Base-by-base conservation (phyloP, 2,888 invertebrate genomes). In the Parnassius mnemosyne region DNA sequence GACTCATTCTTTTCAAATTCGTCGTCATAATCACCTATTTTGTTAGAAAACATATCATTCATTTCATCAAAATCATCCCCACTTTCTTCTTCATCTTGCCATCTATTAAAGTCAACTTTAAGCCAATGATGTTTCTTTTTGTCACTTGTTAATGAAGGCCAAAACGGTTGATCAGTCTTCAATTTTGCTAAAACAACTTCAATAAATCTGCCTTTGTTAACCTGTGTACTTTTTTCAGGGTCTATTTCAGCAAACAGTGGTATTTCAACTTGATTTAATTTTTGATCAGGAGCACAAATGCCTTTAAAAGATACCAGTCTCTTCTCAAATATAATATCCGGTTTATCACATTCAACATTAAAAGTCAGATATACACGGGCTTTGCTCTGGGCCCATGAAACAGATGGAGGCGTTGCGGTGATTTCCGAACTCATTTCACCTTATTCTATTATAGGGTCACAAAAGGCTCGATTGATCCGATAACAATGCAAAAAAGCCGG, bases 81-180 rank as follows among this genome's bases (percentile, higher is more conserved):
- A 65, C 96, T 96, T 65, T 98, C 98, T 76, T 97, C 97, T 87
- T 99, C 99, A 91, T 98, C 98, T 84, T 95, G 95, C 98, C 98
- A 99, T 87, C 98, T 97, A 80, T 97, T 96, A 84, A 99, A 99
- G 83, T 99, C 99, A 70, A 98, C 96, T 92, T 98, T 98, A 69
- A 99, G 93, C 97, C 98, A 99, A 83, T 98, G 98, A 77, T 95
- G 94, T 91, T 98, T 98, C 83, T 94, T 95, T 74, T 95, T 95
- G 72, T 96, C 96, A 83, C 95, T 96, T 53, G 97, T 95, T 67
- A 98, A 92, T 66, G 95, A 87, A 53, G 97, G 95, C 98, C 98
- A 98, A 82, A 94, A 98, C 3, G 95, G 94, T 66, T 95, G 96
- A 60, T 83, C 93, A 83, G 80, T 90, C 87, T 84, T 85, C 85